A percentile compares a stretch with the other conserved stretches of the same genome.
These are phyloP conservation scores for Ooceraea biroi DNA, from an alignment of 1,140 invertebrate genomes.

Conservation along the genomic window DNA sequence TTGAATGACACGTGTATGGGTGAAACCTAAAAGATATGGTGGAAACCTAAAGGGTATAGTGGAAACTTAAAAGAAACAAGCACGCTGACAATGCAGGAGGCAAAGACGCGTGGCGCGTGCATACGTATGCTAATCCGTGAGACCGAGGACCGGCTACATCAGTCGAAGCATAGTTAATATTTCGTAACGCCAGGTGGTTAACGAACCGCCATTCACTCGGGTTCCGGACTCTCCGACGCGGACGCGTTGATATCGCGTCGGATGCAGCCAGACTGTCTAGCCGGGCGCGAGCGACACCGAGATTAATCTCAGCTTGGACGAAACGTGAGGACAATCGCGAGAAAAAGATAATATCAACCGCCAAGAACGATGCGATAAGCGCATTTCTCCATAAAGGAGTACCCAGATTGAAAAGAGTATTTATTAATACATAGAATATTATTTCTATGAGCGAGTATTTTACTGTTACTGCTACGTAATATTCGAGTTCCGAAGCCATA, in stretches of 20 bases:
- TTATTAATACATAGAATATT: too few relatives aligned
- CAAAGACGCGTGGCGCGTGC: neutral
- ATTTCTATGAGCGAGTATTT: constrained; percentile 13
- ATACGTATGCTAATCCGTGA: constrained; percentile 32
- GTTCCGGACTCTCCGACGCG: constrained; percentile 31
- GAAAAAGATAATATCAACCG: constrained; percentile 35
- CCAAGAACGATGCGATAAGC: constrained; percentile 17
- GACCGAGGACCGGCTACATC: constrained; percentile 39
- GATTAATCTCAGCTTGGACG: constrained; percentile 60
- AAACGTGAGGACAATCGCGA: constrained; percentile 42
- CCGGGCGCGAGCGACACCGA: constrained; percentile 42
- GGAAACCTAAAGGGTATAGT: too few relatives aligned
- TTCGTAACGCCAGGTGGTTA: constrained; percentile 72
- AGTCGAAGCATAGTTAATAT: constrained; percentile 58
- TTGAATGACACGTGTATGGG: too few relatives aligned
- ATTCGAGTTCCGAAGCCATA: too few relatives aligned
- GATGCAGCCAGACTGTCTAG: constrained; percentile 25
- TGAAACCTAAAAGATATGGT: too few relatives aligned
- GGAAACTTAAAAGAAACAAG: neutral
- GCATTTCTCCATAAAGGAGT: neutral
- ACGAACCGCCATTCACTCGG: constrained; percentile 71
- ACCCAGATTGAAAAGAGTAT: neutral
- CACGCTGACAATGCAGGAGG: neutral
- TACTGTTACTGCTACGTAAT: neutral
- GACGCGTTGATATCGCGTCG: constrained; percentile 43